A percentile compares a stretch with the other conserved stretches of the same genome.
Evolutionary conservation across 2,797 vertebrate species (phyloP).

Genomic region (Tolypeutes matacus): DNA sequence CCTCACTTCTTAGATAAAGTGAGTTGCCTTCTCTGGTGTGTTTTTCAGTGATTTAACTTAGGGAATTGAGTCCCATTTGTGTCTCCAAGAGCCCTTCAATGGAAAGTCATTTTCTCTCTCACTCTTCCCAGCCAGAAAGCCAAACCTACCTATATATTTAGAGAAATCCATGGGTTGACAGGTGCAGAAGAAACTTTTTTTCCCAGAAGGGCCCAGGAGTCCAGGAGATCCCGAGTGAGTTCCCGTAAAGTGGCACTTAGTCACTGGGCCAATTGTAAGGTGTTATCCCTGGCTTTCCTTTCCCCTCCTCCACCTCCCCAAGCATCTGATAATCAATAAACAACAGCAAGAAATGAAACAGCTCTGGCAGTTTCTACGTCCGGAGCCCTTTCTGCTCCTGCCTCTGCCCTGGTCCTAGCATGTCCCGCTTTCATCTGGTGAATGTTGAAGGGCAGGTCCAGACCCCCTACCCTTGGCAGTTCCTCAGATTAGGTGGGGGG

Average conservation of each 20-base stretch:
- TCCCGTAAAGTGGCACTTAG: not conserved
- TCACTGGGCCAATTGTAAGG: not conserved
- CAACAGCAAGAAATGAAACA: not conserved
- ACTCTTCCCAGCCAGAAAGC: not conserved
- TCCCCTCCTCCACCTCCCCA: not conserved
- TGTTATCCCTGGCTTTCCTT: not conserved
- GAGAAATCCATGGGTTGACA: not conserved
- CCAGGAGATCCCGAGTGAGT: not conserved
- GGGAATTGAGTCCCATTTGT: not conserved
- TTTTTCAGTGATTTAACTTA: not conserved
- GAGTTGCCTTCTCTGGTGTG: not conserved
- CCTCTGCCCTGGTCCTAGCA: too few relatives aligned
- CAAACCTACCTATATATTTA: not conserved
- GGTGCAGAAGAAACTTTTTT: not conserved
- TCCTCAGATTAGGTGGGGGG: not conserved
- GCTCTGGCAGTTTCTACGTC: not conserved
- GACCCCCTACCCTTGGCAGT: not conserved
- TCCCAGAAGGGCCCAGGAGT: not conserved
- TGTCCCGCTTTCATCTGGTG: not conserved
- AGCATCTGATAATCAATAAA: not conserved
- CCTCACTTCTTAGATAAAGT: not conserved
- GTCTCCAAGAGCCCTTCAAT: not conserved
- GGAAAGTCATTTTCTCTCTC: not conserved
- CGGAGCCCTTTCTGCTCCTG: not conserved
- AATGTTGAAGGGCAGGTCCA: not conserved